Conservation (phyloP, 1,140 invertebrate species). For the Megathymus violae region DNA sequence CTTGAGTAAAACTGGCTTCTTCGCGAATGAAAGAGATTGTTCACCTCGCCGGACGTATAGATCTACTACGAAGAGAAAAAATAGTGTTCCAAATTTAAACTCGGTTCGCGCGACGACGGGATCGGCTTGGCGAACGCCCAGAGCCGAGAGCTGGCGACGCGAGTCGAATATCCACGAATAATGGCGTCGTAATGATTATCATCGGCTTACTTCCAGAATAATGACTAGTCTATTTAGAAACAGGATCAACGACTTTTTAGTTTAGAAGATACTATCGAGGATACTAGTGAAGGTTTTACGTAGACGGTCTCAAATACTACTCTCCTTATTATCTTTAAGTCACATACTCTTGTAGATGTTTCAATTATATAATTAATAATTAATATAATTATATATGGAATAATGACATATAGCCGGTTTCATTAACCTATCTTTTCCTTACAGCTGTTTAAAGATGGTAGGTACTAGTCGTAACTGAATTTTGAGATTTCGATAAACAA, state of each 20-base stretch:
- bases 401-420: too few relatives aligned
- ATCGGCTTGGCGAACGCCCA: slow-evolving; percentile 73
- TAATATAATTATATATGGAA: too few relatives aligned
- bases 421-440: too few relatives aligned
- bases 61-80: slow-evolving; percentile 70
- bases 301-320: too few relatives aligned
- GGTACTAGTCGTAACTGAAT: too few relatives aligned
- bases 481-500: too few relatives aligned
- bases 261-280: not conserved
- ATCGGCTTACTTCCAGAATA: slow-evolving; percentile 9
- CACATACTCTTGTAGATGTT: too few relatives aligned
- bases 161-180: slow-evolving; percentile 57
- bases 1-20: slow-evolving; percentile 35
- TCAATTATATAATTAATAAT: too few relatives aligned
- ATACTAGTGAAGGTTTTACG: too few relatives aligned
- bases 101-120: slow-evolving; percentile 64
- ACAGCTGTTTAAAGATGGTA: too few relatives aligned
- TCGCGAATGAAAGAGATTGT: slow-evolving; percentile 67
- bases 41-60: slow-evolving; percentile 70
- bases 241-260: not conserved
- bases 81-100: slow-evolving; percentile 79
- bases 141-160: slow-evolving; percentile 50
- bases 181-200: slow-evolving; percentile 4
- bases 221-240: slow-evolving; percentile 7
- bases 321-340: too few relatives aligned